A percentile compares a stretch with the other conserved stretches of the same genome.
Evolutionary conservation across 2,888 invertebrate genomes (phyloP).

Genomic region (Protodeltote pygarga): DNA sequence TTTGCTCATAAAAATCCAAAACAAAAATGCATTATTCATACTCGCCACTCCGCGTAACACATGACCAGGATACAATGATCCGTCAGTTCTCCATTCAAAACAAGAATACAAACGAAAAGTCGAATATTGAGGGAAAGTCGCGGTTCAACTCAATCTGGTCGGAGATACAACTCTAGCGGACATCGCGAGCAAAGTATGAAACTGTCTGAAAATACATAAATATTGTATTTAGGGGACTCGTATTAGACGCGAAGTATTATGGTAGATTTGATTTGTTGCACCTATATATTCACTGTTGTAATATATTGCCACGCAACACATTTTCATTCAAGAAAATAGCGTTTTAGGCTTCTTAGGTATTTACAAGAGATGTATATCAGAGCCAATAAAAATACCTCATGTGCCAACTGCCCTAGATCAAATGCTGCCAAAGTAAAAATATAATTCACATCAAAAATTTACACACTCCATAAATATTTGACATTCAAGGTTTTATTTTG

Average conservation of each 20-base stretch:
- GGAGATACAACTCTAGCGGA: conserved; percentile 70
- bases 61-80: conserved; percentile 63
- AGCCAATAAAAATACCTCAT: conserved; percentile 15
- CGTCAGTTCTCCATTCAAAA: conserved; percentile 50
- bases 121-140: conserved; percentile 50
- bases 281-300: conserved; percentile 26
- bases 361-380: background rate
- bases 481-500: conserved; percentile 15
- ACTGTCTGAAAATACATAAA: conserved; percentile 85
- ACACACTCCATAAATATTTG: conserved; percentile 8
- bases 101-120: conserved; percentile 57
- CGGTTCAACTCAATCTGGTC: conserved; percentile 67
- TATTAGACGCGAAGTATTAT: conserved; percentile 55
- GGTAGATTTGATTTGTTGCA: conserved; percentile 52
- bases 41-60: conserved; percentile 74
- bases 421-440: conserved; percentile 32
- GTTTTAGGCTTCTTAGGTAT: background rate
- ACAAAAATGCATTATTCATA: conserved; percentile 88
- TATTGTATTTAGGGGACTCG: conserved; percentile 80
- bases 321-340: background rate
- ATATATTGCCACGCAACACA: conserved; percentile 13
- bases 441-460: conserved; percentile 13
- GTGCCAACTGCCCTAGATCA: conserved; percentile 40
- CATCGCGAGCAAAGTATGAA: conserved; percentile 80
- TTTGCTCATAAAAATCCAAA: conserved; percentile 87